Evolutionary conservation across 2,888 invertebrate species (phyloP).

Genomic region (Ochropacha duplaris): DNA sequence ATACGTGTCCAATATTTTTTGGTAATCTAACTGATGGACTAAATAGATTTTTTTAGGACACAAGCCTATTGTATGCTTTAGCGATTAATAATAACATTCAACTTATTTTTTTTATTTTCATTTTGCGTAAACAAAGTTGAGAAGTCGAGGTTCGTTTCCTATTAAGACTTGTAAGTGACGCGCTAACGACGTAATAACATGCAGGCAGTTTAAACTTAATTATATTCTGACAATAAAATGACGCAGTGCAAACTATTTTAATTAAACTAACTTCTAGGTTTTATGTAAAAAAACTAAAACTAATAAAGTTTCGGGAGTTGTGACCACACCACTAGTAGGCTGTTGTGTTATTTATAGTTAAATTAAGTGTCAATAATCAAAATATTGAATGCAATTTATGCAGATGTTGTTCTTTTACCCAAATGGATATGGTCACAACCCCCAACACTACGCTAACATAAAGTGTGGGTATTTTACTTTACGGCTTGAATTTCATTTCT

Average conservation of each 20-base stretch:
- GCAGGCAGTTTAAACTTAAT: background rate
- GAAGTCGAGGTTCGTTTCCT: background rate
- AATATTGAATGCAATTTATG: background rate
- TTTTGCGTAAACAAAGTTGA: background rate
- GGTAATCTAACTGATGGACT: too few relatives aligned
- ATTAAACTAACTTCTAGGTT: too few relatives aligned
- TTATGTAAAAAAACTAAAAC: too few relatives aligned
- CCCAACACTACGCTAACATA: slow-evolving; percentile 55
- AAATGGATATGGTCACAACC: slow-evolving; percentile 34
- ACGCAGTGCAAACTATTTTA: background rate
- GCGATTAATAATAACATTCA: too few relatives aligned
- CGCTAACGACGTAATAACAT: slow-evolving; percentile 1
- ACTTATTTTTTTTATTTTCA: too few relatives aligned
- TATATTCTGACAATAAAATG: background rate
- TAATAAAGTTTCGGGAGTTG: too few relatives aligned
- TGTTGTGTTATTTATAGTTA: too few relatives aligned
- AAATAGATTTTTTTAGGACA: too few relatives aligned
- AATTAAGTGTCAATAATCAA: too few relatives aligned
- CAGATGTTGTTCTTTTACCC: slow-evolving; percentile 15
- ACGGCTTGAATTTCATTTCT: slow-evolving; percentile 66
- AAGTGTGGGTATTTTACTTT: slow-evolving; percentile 64
- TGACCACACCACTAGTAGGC: too few relatives aligned
- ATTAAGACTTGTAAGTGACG: background rate
- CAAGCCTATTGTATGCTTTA: too few relatives aligned
- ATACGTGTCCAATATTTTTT: too few relatives aligned